Evolutionary conservation across 2,888 invertebrate species (phyloP).

Genomic region (Apamea crenata): DNA sequence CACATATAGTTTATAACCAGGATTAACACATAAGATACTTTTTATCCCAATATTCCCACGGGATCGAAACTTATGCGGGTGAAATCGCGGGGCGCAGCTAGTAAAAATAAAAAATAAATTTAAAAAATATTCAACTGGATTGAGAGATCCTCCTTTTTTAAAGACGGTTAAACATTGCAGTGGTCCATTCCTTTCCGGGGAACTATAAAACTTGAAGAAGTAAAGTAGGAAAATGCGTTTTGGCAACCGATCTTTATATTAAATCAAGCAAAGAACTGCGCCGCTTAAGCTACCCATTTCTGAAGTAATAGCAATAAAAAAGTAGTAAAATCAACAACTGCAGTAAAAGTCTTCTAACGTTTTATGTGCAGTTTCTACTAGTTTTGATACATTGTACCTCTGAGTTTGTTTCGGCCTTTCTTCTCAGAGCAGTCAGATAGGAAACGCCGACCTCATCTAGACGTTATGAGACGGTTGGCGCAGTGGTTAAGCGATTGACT

Average conservation of each 20-base stretch:
- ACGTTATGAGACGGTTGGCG: too few species aligned
- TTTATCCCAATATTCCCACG: too few species aligned
- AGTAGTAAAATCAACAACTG: conserved; percentile 42
- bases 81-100: too few species aligned
- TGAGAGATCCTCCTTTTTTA: not conserved
- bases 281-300: conserved; percentile 35
- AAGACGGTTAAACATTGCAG: not conserved
- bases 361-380: conserved; percentile 20
- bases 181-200: not conserved
- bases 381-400: conserved; percentile 1
- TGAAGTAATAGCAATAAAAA: conserved; percentile 36
- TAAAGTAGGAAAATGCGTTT: conserved; percentile 10
- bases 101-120: too few species aligned
- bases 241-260: conserved; percentile 37
- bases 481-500: too few species aligned
- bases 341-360: conserved; percentile 39
- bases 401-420: too few species aligned
- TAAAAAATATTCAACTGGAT: not conserved
- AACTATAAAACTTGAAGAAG: conserved; percentile 15
- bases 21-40: too few species aligned
- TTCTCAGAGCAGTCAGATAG: too few species aligned
- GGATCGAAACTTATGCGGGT: too few species aligned
- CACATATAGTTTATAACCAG: too few species aligned
- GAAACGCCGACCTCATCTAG: too few species aligned
- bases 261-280: conserved; percentile 27